Percentiles rank a stretch among this genome's conserved stretches.
phyloP scores from a whole-genome alignment of 2,888 invertebrate genomes.

The Phragmatobia fuliginosa region DNA sequence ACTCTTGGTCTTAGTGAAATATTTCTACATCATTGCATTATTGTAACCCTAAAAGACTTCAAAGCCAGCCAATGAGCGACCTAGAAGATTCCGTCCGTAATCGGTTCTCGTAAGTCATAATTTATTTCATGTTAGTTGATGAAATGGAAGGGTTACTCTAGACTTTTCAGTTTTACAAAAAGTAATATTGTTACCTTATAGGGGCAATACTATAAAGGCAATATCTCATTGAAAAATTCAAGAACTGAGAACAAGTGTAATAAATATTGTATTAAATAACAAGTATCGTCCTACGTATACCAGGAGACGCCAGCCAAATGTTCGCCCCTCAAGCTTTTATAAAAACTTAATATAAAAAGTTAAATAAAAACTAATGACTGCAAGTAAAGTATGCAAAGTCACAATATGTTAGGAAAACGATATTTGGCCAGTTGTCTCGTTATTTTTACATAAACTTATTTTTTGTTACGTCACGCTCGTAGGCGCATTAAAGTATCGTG shows the following conservation, averaged over 20 bases:
- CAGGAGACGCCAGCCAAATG: constrained; percentile 28
- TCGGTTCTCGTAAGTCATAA: neutral
- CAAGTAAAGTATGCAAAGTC: constrained; percentile 47
- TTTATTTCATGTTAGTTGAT: too few relatives aligned
- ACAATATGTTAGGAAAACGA: constrained; percentile 62
- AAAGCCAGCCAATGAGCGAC: neutral
- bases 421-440: constrained; percentile 56
- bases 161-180: neutral
- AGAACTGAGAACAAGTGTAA: too few relatives aligned
- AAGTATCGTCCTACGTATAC: constrained; percentile 54
- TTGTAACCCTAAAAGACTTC: too few relatives aligned
- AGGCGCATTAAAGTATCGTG: neutral
- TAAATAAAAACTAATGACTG: constrained; percentile 37
- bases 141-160: too few relatives aligned
- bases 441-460: constrained; percentile 23
- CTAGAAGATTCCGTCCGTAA: neutral
- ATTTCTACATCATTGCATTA: too few relatives aligned
- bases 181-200: neutral
- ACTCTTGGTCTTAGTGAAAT: too few relatives aligned
- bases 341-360: constrained; percentile 38
- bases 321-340: constrained; percentile 41
- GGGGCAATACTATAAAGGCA: too few relatives aligned
- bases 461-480: neutral
- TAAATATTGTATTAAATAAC: constrained; percentile 47
- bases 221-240: neutral